These are phyloP conservation scores for Peribatodes rhomboidaria DNA, from an alignment of 2,888 invertebrate genomes.

Conservation along the genomic window DNA sequence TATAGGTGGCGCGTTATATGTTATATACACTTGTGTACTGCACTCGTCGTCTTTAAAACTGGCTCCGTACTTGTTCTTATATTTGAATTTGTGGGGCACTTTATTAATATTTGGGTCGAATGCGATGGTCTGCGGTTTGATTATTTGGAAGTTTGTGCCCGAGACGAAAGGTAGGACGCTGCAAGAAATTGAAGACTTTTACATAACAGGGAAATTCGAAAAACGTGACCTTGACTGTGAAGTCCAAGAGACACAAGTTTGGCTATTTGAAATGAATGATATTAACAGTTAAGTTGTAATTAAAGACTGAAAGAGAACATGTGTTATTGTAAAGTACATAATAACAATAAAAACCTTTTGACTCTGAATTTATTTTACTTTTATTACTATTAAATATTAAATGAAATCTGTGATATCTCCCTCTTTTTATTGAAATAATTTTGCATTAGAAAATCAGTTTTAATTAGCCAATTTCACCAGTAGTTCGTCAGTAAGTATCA, in stretches of 20 bases:
- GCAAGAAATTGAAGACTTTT: slow-evolving; percentile 44
- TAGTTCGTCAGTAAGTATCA: no score
- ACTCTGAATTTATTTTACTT: no score
- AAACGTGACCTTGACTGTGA: neutral
- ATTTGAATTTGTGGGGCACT: slow-evolving; percentile 35
- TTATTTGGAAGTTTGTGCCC: slow-evolving; percentile 44
- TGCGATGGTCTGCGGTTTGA: slow-evolving; percentile 29
- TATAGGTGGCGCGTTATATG: slow-evolving; percentile 36
- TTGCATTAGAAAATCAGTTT: no score
- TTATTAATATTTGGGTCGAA: slow-evolving; percentile 33
- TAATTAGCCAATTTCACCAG: no score
- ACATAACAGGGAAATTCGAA: slow-evolving; percentile 24
- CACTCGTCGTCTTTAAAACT: slow-evolving; percentile 36
- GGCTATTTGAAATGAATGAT: slow-evolving; percentile 11
- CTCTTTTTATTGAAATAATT: no score
- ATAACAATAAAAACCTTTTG: no score
- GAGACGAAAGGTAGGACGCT: slow-evolving; percentile 45
- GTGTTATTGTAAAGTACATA: neutral
- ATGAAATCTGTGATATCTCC: no score
- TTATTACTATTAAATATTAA: no score
- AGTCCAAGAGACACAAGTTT: neutral
- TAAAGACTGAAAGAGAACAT: neutral
- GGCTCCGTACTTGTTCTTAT: slow-evolving; percentile 37
- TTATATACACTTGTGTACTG: slow-evolving; percentile 34
- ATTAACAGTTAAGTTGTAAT: neutral